These are phyloP conservation scores for Heliornis fulica DNA, from an alignment of 2,113 vertebrate genomes.

Conservation along the genomic window DNA sequence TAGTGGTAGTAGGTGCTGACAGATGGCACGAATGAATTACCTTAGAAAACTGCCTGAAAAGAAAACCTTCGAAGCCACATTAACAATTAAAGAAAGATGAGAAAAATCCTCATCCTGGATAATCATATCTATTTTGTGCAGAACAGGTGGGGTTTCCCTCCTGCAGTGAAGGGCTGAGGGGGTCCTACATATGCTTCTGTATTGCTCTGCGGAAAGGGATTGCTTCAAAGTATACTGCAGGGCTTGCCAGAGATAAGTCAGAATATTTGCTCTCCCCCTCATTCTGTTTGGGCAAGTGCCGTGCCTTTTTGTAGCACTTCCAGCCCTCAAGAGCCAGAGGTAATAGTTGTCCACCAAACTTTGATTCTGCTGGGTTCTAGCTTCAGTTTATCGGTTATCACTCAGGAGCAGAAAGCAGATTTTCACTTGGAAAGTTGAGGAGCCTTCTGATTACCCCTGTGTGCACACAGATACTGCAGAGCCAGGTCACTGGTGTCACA, in stretches of 20 bases:
- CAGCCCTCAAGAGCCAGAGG: neutral
- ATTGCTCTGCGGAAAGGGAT: neutral
- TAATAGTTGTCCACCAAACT: neutral
- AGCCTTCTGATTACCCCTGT: neutral
- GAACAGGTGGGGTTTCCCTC: neutral
- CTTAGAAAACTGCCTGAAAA: conserved; percentile 3
- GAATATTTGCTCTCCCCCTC: neutral
- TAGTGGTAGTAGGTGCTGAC: conserved; percentile 32
- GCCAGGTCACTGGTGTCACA: neutral
- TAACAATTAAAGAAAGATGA: conserved; percentile 33
- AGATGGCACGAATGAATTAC: neutral
- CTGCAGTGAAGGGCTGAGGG: neutral
- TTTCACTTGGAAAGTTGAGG: neutral
- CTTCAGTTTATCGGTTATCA: neutral
- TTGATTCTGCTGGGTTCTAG: neutral
- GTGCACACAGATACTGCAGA: neutral
- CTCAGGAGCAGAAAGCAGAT: neutral
- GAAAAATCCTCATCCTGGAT: neutral
- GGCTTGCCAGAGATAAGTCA: neutral
- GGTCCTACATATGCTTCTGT: neutral
- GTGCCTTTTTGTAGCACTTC: neutral
- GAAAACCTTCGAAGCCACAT: neutral
- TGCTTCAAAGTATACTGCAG: neutral
- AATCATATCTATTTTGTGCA: neutral
- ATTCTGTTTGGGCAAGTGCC: neutral